phyloP scores from a whole-genome alignment of 2,797 vertebrate genomes.

The Vespertilio murinus region DNA sequence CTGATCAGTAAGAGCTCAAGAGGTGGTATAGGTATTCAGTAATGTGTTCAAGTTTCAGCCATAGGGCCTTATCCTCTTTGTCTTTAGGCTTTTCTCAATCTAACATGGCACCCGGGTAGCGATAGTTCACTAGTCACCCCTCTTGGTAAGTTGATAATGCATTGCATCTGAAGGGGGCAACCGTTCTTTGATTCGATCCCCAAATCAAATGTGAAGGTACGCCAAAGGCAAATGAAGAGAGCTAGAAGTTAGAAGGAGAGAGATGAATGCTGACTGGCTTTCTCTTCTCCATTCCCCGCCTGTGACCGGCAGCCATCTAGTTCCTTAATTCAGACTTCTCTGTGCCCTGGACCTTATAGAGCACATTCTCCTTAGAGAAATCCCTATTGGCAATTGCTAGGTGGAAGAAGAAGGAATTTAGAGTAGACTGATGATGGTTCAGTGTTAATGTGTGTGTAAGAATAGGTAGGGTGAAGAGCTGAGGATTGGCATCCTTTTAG shows the following conservation, averaged over 20 bases:
- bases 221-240: slow-evolving; percentile 31
- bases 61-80: not conserved
- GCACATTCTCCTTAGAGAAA: slow-evolving; percentile 58
- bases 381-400: slow-evolving; percentile 15
- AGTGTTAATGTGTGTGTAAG: not conserved
- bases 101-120: not conserved
- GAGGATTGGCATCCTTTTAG: not conserved
- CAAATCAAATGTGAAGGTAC: slow-evolving; percentile 37
- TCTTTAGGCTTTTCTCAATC: slow-evolving; percentile 1
- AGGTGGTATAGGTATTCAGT: not conserved
- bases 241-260: slow-evolving; percentile 16
- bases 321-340: slow-evolving; percentile 57
- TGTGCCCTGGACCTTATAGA: slow-evolving; percentile 38
- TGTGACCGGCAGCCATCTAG: slow-evolving; percentile 37
- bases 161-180: not conserved
- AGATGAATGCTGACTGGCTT: not conserved
- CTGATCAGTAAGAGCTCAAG: not conserved
- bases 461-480: not conserved
- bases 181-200: slow-evolving; percentile 51
- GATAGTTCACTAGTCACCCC: not conserved
- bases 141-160: not conserved
- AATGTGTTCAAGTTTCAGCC: not conserved
- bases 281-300: not conserved
- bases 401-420: slow-evolving; percentile 50
- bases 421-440: not conserved